These are phyloP conservation scores for Prenolepis imparis DNA, from an alignment of 2,888 invertebrate species.

Conservation along the genomic window DNA sequence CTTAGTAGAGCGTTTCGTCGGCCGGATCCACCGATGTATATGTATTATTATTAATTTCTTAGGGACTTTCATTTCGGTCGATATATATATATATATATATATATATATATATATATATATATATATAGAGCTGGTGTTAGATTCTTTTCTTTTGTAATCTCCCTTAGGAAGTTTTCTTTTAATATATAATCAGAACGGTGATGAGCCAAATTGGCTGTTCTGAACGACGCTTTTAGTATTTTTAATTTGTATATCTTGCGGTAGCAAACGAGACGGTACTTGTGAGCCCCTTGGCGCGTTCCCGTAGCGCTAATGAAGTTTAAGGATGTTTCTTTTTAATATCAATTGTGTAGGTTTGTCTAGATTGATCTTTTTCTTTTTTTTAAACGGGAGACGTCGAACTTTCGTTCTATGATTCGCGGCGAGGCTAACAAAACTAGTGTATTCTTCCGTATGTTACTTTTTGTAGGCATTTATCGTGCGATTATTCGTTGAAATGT, in stretches of 20 bases:
- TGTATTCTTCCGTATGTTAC: not conserved
- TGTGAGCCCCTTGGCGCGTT: constrained; percentile 48
- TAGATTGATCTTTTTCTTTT: constrained; percentile 55
- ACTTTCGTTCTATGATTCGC: constrained; percentile 3
- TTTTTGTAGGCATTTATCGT: constrained; percentile 41
- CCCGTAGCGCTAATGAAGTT: constrained; percentile 63
- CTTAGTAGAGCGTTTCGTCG: constrained; percentile 31
- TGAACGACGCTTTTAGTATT: not conserved
- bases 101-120: not conserved
- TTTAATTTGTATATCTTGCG: not conserved
- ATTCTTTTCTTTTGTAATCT: not conserved
- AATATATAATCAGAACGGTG: not conserved
- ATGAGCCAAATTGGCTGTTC: not conserved
- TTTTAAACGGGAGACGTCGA: constrained; percentile 62
- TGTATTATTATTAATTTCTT: constrained; percentile 4
- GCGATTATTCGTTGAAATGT: constrained; percentile 2
- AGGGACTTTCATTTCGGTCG: constrained; percentile 27
- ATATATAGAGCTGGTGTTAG: not conserved
- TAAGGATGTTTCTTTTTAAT: constrained; percentile 64
- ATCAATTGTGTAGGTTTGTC: constrained; percentile 66
- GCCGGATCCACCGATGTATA: constrained; percentile 40
- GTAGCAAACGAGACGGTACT: constrained; percentile 3
- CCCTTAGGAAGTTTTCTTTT: constrained; percentile 1
- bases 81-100: not conserved
- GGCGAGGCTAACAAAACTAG: constrained; percentile 8